Conservation (phyloP, 2,888 invertebrate genomes). For the Tiliacea aurago region DNA sequence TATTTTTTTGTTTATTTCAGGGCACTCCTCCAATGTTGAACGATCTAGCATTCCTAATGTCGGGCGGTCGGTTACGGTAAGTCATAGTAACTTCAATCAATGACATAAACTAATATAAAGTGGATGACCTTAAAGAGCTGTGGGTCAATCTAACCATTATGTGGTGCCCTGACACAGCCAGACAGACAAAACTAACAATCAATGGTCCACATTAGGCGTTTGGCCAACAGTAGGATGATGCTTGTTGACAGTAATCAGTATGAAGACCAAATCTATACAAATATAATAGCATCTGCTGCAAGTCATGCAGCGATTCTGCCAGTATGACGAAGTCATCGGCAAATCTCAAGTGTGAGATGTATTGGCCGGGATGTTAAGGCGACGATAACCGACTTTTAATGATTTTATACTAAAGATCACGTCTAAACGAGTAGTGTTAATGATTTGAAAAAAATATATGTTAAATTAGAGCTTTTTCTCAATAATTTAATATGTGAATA, state of each 20-base stretch:
- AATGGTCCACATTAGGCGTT: background rate
- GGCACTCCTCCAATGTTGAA: conserved; percentile 82
- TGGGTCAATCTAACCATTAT: background rate
- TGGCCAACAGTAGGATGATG: background rate
- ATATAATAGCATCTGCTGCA: too few relatives aligned
- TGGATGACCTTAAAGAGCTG: background rate
- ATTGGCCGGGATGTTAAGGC: too few relatives aligned
- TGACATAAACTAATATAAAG: background rate
- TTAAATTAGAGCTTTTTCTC: too few relatives aligned
- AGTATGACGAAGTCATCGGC: too few relatives aligned
- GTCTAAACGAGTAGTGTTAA: too few relatives aligned
- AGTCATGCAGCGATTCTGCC: too few relatives aligned
- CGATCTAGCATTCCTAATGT: conserved; percentile 87
- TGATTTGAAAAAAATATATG: too few relatives aligned
- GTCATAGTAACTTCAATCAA: conserved; percentile 46
- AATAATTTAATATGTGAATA: too few relatives aligned
- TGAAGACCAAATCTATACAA: background rate
- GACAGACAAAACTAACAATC: background rate
- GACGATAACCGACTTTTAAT: too few relatives aligned
- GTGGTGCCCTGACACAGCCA: background rate
- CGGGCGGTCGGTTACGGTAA: conserved; percentile 83
- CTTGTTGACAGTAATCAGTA: background rate
- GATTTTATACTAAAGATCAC: too few relatives aligned
- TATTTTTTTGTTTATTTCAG: conserved; percentile 71
- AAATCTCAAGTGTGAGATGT: too few relatives aligned